Evolutionary conservation across 2,113 vertebrate species (phyloP).

Genomic region (Plecotus auritus): DNA sequence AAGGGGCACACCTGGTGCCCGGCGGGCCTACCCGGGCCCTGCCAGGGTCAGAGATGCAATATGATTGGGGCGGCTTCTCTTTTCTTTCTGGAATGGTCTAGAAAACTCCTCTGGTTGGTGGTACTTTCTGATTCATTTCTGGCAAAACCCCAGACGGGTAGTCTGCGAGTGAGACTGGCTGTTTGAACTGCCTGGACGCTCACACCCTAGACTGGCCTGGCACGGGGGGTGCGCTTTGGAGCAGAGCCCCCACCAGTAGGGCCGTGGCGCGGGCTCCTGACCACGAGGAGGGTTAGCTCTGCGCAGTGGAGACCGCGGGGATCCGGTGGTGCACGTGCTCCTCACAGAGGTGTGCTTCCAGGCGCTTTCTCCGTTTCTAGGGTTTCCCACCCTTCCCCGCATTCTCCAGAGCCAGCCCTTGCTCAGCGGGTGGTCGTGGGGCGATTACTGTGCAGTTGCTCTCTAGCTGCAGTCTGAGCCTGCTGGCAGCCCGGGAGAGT

Average conservation of each 20-base stretch:
- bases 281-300: background rate
- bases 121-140: background rate
- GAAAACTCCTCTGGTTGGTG: background rate
- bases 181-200: background rate
- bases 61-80: background rate
- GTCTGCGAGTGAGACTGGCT: background rate
- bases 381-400: background rate
- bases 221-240: background rate
- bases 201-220: background rate
- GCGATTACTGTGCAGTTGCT: background rate
- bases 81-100: background rate
- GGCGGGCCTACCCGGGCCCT: background rate
- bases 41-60: background rate
- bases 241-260: background rate
- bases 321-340: too few relatives aligned
- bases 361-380: background rate
- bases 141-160: background rate
- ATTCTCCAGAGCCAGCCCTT: background rate
- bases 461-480: fast-evolving
- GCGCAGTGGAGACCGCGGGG: fast-evolving
- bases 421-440: background rate
- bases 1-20: background rate
- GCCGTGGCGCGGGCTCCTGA: background rate
- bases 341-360: background rate
- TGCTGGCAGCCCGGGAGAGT: background rate